Percentiles rank a stretch among this genome's conserved stretches.
Evolutionary conservation across 2,113 vertebrate genomes (phyloP).

Genomic region (Silurus meridionalis): DNA sequence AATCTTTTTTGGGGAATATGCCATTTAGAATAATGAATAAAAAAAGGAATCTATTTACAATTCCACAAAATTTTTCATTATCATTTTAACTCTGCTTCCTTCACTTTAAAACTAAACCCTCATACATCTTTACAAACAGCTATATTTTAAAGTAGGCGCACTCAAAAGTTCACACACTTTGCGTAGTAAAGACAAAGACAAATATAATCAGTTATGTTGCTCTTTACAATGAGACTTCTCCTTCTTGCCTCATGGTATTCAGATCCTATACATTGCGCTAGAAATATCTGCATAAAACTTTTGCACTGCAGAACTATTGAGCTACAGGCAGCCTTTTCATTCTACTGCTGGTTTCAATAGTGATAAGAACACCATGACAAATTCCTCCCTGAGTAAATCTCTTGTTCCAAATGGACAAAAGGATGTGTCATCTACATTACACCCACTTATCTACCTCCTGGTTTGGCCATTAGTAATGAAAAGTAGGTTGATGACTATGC

Average conservation of each 20-base stretch:
- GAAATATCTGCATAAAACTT: too few species aligned
- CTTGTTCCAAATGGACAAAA: neutral
- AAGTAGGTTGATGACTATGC: neutral
- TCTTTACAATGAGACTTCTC: neutral
- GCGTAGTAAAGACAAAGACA: neutral
- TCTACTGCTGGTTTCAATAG: neutral
- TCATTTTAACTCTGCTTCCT: neutral
- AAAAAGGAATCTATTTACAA: neutral
- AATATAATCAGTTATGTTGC: neutral
- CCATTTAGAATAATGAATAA: constrained; percentile 53
- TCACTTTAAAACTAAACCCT: neutral
- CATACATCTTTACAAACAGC: neutral
- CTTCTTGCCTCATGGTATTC: neutral
- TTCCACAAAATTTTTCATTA: too few species aligned
- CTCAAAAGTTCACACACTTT: neutral
- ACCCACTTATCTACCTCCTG: neutral
- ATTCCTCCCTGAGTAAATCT: neutral
- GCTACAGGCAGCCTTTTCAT: neutral
- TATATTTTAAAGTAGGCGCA: neutral
- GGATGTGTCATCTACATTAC: neutral
- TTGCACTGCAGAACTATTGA: too few species aligned
- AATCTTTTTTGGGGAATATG: constrained; percentile 45
- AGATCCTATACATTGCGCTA: too few species aligned
- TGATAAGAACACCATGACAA: neutral
- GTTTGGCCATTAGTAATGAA: neutral